Conservation (phyloP, 2,888 invertebrate genomes). For the Blera fallax region DNA sequence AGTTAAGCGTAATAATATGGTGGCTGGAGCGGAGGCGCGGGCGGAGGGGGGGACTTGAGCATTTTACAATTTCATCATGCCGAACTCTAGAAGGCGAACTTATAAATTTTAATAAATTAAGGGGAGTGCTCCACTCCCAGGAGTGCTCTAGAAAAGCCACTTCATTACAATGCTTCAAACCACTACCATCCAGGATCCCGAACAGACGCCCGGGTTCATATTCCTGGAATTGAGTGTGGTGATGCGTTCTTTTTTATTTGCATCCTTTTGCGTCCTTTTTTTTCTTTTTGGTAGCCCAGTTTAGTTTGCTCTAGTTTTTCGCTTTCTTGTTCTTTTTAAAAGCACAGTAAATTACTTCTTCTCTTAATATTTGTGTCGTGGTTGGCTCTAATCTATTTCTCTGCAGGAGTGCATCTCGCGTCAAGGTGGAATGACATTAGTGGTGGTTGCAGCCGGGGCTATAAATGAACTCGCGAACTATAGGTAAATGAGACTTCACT, state of each 20-base stretch:
- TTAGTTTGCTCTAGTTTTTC: constrained; percentile 48
- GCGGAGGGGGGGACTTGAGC: too few relatives aligned
- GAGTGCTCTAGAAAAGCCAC: constrained; percentile 44
- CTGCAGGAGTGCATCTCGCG: constrained; percentile 9
- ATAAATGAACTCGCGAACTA: neutral
- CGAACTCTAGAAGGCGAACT: constrained; percentile 1
- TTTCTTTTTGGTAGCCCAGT: neutral
- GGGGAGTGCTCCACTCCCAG: constrained; percentile 29
- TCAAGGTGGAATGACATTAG: constrained; percentile 36
- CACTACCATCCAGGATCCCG: constrained; percentile 1
- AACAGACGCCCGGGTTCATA: constrained; percentile 36
- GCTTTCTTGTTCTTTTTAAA: constrained; percentile 62
- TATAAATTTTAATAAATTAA: constrained; percentile 67
- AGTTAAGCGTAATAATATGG: constrained; percentile 4
- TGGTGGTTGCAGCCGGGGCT: neutral
- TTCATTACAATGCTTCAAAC: constrained; percentile 39
- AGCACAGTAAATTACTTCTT: constrained; percentile 62
- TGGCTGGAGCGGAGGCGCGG: too few relatives aligned
- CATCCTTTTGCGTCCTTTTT: neutral
- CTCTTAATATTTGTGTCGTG: constrained; percentile 55
- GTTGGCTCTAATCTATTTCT: constrained; percentile 38
- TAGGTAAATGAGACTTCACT: constrained; percentile 34
- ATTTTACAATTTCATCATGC: constrained; percentile 22
- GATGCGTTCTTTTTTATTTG: neutral
- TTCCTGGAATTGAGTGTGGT: constrained; percentile 7